phyloP scores from a whole-genome alignment of 2,113 vertebrate species.

The Pterocles burchelli region DNA sequence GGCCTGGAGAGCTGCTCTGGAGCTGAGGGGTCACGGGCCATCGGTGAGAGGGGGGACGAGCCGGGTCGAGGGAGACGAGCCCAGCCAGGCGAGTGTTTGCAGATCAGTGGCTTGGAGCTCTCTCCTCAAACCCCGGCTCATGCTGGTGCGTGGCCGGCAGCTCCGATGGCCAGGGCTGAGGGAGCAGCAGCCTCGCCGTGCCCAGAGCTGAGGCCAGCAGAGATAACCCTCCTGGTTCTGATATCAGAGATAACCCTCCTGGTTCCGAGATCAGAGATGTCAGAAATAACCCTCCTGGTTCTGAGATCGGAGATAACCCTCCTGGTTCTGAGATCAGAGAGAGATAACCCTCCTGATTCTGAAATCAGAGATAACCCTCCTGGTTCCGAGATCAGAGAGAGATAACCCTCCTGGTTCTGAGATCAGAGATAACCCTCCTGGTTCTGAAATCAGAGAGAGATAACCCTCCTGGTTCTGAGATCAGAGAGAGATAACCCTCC shows the following conservation, averaged over 20 bases:
- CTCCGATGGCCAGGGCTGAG: background rate
- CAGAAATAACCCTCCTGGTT: background rate
- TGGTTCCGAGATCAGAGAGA: background rate
- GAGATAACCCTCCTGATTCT: background rate
- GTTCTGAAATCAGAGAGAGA: background rate
- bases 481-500: background rate
- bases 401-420: background rate
- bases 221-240: background rate
- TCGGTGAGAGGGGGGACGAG: background rate
- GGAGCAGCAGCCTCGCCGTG: background rate
- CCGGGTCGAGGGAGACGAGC: rapidly evolving
- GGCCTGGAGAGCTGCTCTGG: background rate
- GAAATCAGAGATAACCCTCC: no score
- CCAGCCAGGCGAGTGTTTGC: background rate
- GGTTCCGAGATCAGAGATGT: background rate
- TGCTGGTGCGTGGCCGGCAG: background rate
- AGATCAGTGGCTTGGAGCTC: background rate
- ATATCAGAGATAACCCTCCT: background rate
- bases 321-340: background rate
- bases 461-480: background rate
- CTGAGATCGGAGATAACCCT: background rate
- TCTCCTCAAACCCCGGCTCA: background rate
- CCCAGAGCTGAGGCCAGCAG: background rate
- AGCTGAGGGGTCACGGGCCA: background rate
- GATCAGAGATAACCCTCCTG: background rate